Percentiles rank a stretch among this genome's conserved stretches.
Conservation (phyloP, 2,797 vertebrate genomes). For the Sebastes diaconus region DNA sequence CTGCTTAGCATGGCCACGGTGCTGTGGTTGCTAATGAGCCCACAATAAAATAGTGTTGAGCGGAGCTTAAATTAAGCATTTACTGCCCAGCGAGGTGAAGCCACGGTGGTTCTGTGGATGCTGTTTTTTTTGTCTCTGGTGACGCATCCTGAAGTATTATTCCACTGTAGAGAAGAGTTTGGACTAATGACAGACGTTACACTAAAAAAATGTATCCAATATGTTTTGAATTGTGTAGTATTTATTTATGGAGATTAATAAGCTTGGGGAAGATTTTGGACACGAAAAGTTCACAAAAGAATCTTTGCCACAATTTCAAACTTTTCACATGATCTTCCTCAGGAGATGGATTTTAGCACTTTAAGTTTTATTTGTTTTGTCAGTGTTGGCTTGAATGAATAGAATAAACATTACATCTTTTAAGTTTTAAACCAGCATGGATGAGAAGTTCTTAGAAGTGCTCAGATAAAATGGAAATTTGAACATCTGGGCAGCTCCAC, state of each 20-base stretch:
- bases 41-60: constrained; percentile 30
- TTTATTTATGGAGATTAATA: not conserved
- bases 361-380: not conserved
- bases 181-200: not conserved
- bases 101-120: not conserved
- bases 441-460: not conserved
- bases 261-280: not conserved
- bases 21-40: constrained; percentile 51
- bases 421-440: not conserved
- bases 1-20: constrained; percentile 47
- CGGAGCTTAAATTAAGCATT: constrained; percentile 19
- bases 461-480: not conserved
- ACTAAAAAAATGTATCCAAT: not conserved
- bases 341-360: not conserved
- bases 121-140: not conserved
- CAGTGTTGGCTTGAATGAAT: not conserved
- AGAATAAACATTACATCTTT: not conserved
- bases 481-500: not conserved
- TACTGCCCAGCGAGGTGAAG: not conserved
- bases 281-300: not conserved
- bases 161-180: not conserved
- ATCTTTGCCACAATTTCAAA: not conserved
- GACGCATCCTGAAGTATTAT: not conserved
- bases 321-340: not conserved
- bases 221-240: not conserved